A percentile compares a stretch with the other conserved stretches of the same genome.
Conservation (phyloP, 2,797 vertebrate genomes). For the Hemibagrus guttatus region DNA sequence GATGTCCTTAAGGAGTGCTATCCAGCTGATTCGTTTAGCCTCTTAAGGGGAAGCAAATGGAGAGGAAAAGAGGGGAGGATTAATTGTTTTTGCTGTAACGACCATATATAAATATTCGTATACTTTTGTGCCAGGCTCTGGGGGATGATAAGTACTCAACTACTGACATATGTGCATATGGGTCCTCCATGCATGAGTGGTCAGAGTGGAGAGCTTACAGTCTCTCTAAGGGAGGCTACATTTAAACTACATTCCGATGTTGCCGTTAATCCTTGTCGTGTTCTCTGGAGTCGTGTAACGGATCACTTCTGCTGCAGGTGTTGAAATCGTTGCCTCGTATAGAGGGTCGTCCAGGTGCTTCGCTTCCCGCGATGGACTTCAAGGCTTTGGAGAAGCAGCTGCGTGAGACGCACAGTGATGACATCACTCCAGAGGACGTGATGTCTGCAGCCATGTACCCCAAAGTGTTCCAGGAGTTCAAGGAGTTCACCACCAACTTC, state of each 20-base stretch:
- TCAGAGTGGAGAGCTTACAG: neutral
- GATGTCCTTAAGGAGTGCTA: slow-evolving; percentile 5
- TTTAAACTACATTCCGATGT: slow-evolving; percentile 26
- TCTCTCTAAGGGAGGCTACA: slow-evolving; percentile 2
- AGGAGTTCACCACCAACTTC: slow-evolving; percentile 83
- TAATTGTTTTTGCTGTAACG: slow-evolving; percentile 42
- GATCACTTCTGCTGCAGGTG: slow-evolving; percentile 72
- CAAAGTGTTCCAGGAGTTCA: slow-evolving; percentile 88
- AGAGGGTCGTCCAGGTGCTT: slow-evolving; percentile 88
- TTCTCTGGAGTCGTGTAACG: neutral
- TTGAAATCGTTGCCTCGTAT: slow-evolving; percentile 84
- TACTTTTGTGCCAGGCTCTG: slow-evolving; percentile 32
- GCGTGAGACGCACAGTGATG: slow-evolving; percentile 73
- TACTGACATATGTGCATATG: slow-evolving; percentile 27
- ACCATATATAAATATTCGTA: slow-evolving; percentile 45
- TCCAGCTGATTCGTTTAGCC: slow-evolving; percentile 11
- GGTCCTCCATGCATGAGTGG: slow-evolving; percentile 6
- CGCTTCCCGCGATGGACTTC: slow-evolving; percentile 84
- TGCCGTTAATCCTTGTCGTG: neutral
- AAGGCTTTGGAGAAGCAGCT: slow-evolving; percentile 77
- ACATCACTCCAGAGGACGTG: slow-evolving; percentile 87
- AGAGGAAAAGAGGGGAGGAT: slow-evolving; percentile 34
- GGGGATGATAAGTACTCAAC: slow-evolving; percentile 35
- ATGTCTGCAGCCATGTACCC: slow-evolving; percentile 94
- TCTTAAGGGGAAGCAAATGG: slow-evolving; percentile 42